Base-by-base conservation (phyloP, 2,113 vertebrate genomes). In the Spea bombifrons region DNA sequence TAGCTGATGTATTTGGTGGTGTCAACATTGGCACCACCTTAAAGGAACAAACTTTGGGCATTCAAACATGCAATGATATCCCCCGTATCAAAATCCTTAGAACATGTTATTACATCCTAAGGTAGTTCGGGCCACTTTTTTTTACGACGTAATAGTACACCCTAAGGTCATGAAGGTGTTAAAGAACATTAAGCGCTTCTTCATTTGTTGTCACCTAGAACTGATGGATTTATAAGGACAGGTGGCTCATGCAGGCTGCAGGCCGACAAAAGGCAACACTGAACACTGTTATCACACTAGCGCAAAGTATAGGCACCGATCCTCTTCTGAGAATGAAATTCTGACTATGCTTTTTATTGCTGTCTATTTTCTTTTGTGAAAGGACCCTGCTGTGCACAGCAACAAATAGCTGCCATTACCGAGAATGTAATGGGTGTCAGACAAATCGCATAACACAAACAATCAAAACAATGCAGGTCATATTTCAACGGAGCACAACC, bases 221-320 rank as follows among this genome's bases (percentile, higher is more conserved):
- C 90, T 91, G 92, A 94, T 92, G 96, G 94, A 97, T 96, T 96
- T 96, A 96, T 93, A 92, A 92, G 92, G 93, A 92, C 95, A 96
- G 95, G 96, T 96, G 96, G 94, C 93, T 94, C 92, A 96, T 96
- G 94, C 89, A 90, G 94, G 93, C 92, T 92, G 93, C 94, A 93
- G 92, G 92, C 94, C 94, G 94, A 97, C 94, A 97, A 96, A 92
- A 95, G 94, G 93, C 92, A 93, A 94, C 94, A 96, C 95, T 93
- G 92, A 92, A 93, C 93, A 94, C 92, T 95, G 95, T 96, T 98
- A 97, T 97, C 94, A 95, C 94, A 95, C 93, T 96, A 93, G 89
- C 95, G 94, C 94, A 97, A 96, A 97, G 94, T 94, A 93, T 93
- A 91, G 86, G 90, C 91, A 89, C 86, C 84, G 88, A 90, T 87